These are phyloP conservation scores for Potorous gilbertii DNA, from an alignment of 2,797 vertebrate genomes.

Conservation along the genomic window DNA sequence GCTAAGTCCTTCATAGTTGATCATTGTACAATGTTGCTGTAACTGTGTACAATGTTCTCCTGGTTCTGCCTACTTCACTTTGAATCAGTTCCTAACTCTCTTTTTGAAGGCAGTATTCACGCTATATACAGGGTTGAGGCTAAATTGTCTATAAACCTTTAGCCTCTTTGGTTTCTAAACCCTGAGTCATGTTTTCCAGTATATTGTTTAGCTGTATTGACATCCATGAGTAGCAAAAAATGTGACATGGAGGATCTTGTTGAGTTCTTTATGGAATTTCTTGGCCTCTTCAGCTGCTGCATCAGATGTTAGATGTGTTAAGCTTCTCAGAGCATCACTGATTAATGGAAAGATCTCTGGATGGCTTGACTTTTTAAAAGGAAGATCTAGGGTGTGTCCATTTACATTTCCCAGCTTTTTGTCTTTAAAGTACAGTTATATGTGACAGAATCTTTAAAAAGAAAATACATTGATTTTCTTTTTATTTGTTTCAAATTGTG, in stretches of 20 bases:
- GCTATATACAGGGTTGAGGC: neutral
- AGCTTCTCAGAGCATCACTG: neutral
- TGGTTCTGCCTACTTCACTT: neutral
- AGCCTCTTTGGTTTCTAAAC: neutral
- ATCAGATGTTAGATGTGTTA: neutral
- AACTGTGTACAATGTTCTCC: neutral
- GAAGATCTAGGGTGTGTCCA: neutral
- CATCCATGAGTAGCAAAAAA: neutral
- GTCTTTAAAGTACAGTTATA: neutral
- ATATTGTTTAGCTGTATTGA: neutral
- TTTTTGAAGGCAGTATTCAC: neutral
- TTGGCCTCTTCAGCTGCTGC: neutral
- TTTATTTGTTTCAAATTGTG: neutral
- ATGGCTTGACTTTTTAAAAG: neutral
- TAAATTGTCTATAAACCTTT: too few species aligned
- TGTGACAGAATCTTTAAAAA: neutral
- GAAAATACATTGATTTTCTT: neutral
- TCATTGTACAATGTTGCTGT: neutral
- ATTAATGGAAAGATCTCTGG: neutral
- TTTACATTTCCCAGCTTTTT: neutral
- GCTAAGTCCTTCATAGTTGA: neutral
- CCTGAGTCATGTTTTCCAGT: neutral
- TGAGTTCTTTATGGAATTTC: neutral
- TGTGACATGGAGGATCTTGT: neutral
- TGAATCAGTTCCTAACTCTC: neutral